Evolutionary conservation across 2,888 invertebrate species (phyloP), one percentile per base, ranked within the genome.

Genomic region (Eurytoma californica): DNA sequence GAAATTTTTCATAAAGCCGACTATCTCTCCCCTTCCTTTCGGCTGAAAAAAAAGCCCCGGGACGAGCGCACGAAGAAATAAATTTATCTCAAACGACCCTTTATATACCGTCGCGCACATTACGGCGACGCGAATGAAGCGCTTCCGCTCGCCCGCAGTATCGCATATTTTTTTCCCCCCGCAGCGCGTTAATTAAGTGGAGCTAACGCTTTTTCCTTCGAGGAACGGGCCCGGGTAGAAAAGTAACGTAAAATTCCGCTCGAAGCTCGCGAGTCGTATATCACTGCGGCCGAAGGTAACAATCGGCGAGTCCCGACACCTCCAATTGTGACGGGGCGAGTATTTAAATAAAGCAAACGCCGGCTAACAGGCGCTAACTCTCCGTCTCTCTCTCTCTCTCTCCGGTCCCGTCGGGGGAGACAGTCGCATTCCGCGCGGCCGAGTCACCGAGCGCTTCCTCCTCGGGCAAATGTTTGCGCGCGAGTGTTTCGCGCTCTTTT

Each of bases 1-100:
- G 28, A 77, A 72, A 72, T 67, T 67, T 67, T 67, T 72, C 60
- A 77, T 61, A 67, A 61, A 60, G 67, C 47, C 63, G 39, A 39
- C 13, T 12, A 24, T 3, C 28, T 49, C 51, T 51, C 30, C 16
- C 61, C 39, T 53, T 60, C 3, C 63, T 47, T 20, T 51, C 20
- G 39, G 24, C 53, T 13, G 39, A 51, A 63, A 55, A 63, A 30
- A 39, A 39, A 39, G 39, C 39, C 39, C 4, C 39, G 4, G 39
- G 39, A 39, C 7, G 39, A 39, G 39, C 28, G 49, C n/a, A 30
- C 28, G 20, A 49, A 69, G n/a, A 63, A 72, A 76, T 77, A 76
- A 69, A 76, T 70, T 70, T 49, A 70, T 60, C 60, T 51, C 28
- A 51, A 57, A 63, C 39, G 63, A 39, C 63, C 39, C n/a, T 18